These are phyloP conservation scores for Arizona elegans DNA, from an alignment of 2,113 vertebrate species.

Conservation along the genomic window DNA sequence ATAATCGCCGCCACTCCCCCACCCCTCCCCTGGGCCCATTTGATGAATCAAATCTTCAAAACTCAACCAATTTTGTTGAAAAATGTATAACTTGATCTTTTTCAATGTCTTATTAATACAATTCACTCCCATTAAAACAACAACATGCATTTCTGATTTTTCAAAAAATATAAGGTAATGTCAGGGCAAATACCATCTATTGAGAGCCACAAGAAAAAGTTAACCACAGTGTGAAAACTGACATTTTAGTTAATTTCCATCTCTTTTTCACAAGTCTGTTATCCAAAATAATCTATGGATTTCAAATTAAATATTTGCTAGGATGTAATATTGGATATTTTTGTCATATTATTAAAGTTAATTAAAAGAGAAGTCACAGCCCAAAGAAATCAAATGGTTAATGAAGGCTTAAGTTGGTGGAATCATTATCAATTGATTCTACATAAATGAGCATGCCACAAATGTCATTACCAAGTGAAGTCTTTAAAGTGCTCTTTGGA, in stretches of 20 bases:
- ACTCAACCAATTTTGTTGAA: constrained; percentile 4
- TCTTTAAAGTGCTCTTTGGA: constrained; percentile 44
- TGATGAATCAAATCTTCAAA: constrained; percentile 12
- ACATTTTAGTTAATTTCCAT: constrained; percentile 50
- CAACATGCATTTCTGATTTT: constrained; percentile 37
- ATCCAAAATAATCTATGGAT: constrained; percentile 35
- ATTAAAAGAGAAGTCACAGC: constrained; percentile 56
- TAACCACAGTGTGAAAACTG: constrained; percentile 59
- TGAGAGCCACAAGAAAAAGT: constrained; percentile 56
- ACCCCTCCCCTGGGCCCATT: too few species aligned
- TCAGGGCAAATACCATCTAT: constrained; percentile 28
- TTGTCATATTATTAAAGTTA: constrained; percentile 59
- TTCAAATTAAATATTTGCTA: constrained; percentile 51
- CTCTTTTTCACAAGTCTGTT: constrained; percentile 16
- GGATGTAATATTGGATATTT: constrained; percentile 30
- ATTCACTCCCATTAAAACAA: constrained; percentile 34
- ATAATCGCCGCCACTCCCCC: too few species aligned
- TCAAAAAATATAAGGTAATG: constrained; percentile 14
- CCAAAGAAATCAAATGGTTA: constrained; percentile 52
- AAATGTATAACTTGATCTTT: constrained; percentile 8
- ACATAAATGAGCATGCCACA: constrained; percentile 40
- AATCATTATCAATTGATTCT: constrained; percentile 56
- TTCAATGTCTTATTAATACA: neutral
- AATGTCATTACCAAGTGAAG: constrained; percentile 25
- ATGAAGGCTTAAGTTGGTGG: constrained; percentile 53